These are phyloP conservation scores for Atethmia centrago DNA, from an alignment of 2,888 invertebrate genomes.

Conservation along the genomic window DNA sequence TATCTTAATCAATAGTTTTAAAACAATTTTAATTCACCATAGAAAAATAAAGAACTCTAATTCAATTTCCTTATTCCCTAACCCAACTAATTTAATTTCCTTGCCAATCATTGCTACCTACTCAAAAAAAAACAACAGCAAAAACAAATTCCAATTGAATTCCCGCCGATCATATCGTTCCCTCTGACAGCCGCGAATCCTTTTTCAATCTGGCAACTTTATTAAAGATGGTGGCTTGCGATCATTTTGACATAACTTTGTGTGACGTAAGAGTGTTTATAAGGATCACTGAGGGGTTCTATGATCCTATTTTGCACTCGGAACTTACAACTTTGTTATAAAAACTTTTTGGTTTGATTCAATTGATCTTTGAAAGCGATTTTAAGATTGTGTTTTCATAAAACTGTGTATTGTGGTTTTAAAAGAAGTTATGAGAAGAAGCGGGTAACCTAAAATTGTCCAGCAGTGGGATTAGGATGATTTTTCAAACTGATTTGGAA, in stretches of 20 bases:
- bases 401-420: too few species aligned
- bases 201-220: slow-evolving; percentile 68
- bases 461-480: neutral
- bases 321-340: slow-evolving; percentile 19
- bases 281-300: slow-evolving; percentile 62
- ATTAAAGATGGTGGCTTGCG: slow-evolving; percentile 73
- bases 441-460: neutral
- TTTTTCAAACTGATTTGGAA: neutral
- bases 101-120: neutral
- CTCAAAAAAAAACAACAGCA: slow-evolving; percentile 13
- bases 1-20: neutral
- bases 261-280: slow-evolving; percentile 76
- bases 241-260: slow-evolving; percentile 69
- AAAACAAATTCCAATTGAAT: slow-evolving; percentile 29
- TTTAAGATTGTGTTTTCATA: neutral
- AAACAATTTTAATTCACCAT: neutral
- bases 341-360: slow-evolving; percentile 34
- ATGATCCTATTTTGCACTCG: slow-evolving; percentile 59
- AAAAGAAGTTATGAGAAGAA: neutral
- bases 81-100: neutral
- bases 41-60: neutral
- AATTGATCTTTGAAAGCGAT: slow-evolving; percentile 15
- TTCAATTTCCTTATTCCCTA: too few species aligned
- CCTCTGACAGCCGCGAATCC: slow-evolving; percentile 59
- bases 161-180: slow-evolving; percentile 63